Conservation (phyloP, 2,888 invertebrate genomes). For the Brachyopa scutellaris region DNA sequence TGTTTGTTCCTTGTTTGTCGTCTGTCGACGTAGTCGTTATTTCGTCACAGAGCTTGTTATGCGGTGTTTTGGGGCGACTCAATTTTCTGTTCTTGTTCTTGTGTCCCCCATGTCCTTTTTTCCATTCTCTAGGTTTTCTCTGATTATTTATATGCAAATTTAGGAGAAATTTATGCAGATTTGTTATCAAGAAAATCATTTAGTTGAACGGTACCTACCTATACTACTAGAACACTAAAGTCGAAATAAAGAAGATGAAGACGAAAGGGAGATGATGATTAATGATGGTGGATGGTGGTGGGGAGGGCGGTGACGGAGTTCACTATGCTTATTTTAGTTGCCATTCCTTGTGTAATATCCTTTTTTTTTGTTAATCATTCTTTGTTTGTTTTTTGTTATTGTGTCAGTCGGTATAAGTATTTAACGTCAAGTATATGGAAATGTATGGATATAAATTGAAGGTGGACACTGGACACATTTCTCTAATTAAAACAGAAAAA, state of each 20-base stretch:
- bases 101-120: constrained; percentile 15
- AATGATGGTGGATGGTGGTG: constrained; percentile 55
- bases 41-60: constrained; percentile 67
- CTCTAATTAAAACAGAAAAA: not conserved
- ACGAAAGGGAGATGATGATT: constrained; percentile 57
- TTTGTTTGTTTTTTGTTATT: too few species aligned
- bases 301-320: too few species aligned
- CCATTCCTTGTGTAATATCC: too few species aligned
- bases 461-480: constrained; percentile 22
- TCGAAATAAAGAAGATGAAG: constrained; percentile 17
- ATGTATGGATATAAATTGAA: constrained; percentile 63
- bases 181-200: constrained; percentile 73
- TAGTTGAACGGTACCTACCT: constrained; percentile 55
- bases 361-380: too few species aligned
- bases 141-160: constrained; percentile 77
- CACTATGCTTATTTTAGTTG: too few species aligned
- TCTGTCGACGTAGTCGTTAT: constrained; percentile 54
- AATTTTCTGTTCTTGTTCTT: constrained; percentile 31
- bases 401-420: constrained; percentile 51
- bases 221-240: too few species aligned
- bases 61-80: constrained; percentile 55
- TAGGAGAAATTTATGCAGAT: constrained; percentile 76
- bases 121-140: constrained; percentile 16
- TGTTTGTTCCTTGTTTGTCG: constrained; percentile 67
- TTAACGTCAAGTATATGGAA: constrained; percentile 54